Evolutionary conservation across 1,140 invertebrate genomes (phyloP), one percentile per base, ranked within the genome.

Genomic region (Tetramorium simillimum): DNA sequence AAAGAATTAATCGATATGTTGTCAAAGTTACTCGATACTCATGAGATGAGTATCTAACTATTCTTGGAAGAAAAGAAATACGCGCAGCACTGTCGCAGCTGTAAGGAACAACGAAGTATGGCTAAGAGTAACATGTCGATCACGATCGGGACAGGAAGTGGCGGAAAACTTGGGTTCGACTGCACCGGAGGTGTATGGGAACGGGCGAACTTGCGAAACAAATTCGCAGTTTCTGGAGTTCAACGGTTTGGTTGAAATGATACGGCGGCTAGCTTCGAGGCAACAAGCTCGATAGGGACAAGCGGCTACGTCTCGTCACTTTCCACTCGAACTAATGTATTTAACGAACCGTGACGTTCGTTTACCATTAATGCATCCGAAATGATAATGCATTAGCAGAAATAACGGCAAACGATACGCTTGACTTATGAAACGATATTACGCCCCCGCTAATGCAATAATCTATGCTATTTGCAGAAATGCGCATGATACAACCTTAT

Each of bases 181-280:
- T 60, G 40, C n/a, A 14, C 40, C 43, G 24, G 40, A 46, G 69
- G 18, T 72, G 37, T 53, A 14, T 14, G 6, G 10, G 18, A 75
- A 75, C 28, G 49, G 16, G 18, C 63, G 46, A 84, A 49, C 53
- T 84, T 24, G 69, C 56, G n/a, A 73, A 60, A 84, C 69, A 28
- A 84, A 84, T 84, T 73, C n/a, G n/a, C n/a, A 60, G 80, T 84
- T 82, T 82, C 80, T 49, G 24, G 53, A 73, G 69, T 75, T 84
- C 40, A 40, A 40, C 40, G 53, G 56, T 75, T 84, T 84, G 33
- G 53, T 84, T 62, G 58, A 75, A 60, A 75, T 46, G 80, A 84
- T 84, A 84, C 28, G 69, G 21, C n/a, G 43, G 69, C 63, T 75
- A 84, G 80, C 58, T 84, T 62, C 80, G 67, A 16, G 51, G 58